These are phyloP conservation scores for Oncorhynchus mykiss DNA, from an alignment of 2,113 vertebrate species.

Conservation along the genomic window DNA sequence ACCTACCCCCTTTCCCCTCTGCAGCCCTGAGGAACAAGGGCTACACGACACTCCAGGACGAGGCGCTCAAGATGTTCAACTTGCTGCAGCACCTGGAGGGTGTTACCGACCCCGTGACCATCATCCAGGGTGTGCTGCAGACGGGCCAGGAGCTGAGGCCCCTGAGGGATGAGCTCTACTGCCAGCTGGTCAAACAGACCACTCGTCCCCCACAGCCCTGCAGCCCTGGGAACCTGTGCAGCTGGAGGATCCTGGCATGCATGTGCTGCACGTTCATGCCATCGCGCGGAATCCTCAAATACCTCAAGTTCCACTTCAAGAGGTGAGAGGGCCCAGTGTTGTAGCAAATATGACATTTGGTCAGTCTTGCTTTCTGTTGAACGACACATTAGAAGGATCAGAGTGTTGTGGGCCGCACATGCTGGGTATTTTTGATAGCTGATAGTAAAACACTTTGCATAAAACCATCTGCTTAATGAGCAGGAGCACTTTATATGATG, in stretches of 20 bases:
- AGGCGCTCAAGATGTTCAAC: constrained; percentile 92
- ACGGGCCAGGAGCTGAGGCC: constrained; percentile 88
- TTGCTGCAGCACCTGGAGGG: constrained; percentile 92
- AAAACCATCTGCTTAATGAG: no score
- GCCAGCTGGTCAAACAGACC: constrained; percentile 97
- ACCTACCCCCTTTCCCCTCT: not conserved
- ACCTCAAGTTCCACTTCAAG: constrained; percentile 95
- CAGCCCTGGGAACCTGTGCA: constrained; percentile 80
- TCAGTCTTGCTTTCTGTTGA: not conserved
- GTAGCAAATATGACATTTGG: no score
- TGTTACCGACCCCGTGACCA: constrained; percentile 82
- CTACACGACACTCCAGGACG: constrained; percentile 90
- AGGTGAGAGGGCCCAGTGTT: constrained; percentile 69
- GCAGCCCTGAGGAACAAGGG: constrained; percentile 82
- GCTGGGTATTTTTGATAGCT: no score
- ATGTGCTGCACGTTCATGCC: constrained; percentile 90
- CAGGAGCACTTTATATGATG: no score
- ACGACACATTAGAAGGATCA: not conserved
- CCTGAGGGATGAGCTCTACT: constrained; percentile 92
- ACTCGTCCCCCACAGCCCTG: constrained; percentile 80
- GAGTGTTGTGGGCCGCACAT: not conserved
- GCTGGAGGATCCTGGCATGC: constrained; percentile 90
- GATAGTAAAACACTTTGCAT: no score
- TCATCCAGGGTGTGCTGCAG: constrained; percentile 91
- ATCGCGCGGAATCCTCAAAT: constrained; percentile 85